Conservation (phyloP, 2,113 vertebrate species). For the Muscicapa adusta region DNA sequence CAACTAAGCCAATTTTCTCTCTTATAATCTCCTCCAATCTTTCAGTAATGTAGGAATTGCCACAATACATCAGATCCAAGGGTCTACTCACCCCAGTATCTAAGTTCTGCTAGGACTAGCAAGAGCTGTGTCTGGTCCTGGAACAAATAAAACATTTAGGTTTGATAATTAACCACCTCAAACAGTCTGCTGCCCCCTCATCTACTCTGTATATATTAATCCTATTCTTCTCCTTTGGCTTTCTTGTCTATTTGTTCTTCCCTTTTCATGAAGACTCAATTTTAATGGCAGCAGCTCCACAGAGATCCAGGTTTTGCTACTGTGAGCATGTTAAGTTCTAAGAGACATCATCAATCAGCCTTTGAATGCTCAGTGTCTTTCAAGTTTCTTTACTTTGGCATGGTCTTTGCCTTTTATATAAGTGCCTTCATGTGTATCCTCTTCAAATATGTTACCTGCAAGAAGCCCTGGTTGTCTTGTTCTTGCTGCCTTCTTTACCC, state of each 20-base stretch:
- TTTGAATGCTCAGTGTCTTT: not conserved
- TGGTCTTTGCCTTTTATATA: constrained; percentile 27
- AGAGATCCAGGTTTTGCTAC: not conserved
- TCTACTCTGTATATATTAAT: not conserved
- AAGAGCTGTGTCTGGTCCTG: not conserved
- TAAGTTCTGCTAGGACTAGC: not conserved
- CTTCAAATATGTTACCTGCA: constrained; percentile 19
- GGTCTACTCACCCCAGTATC: not conserved
- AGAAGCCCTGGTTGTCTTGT: not conserved
- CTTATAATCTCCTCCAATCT: not conserved
- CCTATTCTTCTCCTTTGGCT: not conserved
- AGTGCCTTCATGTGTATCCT: constrained; percentile 22
- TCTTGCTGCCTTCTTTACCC: constrained; percentile 12
- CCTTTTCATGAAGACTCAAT: not conserved
- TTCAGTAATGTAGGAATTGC: not conserved
- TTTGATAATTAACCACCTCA: not conserved
- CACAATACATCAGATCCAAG: not conserved
- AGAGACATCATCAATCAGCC: constrained; percentile 8
- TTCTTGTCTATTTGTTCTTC: not conserved
- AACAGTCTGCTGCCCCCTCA: not conserved
- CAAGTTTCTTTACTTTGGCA: constrained; percentile 5
- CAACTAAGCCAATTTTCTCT: not conserved
- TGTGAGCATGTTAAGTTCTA: not conserved
- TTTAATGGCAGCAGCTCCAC: not conserved
- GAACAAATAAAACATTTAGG: not conserved